A percentile compares a stretch with the other conserved stretches of the same genome.
Evolutionary conservation across 2,113 vertebrate genomes (phyloP).

Genomic region (Acrocephalus arundinaceus): DNA sequence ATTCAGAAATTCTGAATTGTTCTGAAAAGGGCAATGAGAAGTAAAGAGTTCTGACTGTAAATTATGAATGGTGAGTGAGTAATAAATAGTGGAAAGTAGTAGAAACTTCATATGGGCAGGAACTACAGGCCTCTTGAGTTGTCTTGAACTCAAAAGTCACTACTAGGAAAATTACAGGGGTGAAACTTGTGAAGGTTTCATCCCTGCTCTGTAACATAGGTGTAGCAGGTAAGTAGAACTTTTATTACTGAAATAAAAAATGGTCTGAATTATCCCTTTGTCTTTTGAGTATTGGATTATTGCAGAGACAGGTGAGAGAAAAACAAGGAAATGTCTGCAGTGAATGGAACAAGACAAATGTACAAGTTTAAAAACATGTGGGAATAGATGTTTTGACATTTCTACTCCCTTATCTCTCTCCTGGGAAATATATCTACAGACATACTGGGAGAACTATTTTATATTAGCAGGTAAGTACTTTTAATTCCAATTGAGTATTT

Average conservation of each 20-base stretch:
- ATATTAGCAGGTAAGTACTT: not conserved
- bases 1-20: not conserved
- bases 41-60: not conserved
- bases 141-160: not conserved
- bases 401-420: not conserved
- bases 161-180: not conserved
- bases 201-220: not conserved
- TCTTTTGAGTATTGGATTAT: not conserved
- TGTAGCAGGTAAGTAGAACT: not conserved
- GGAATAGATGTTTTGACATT: not conserved
- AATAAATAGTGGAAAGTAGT: not conserved
- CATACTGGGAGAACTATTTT: not conserved
- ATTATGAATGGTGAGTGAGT: not conserved
- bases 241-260: not conserved
- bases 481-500: not conserved
- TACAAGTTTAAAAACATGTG: not conserved
- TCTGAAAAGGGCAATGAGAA: not conserved
- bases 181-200: not conserved
- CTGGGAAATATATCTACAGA: not conserved
- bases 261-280: not conserved
- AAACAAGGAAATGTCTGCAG: not conserved
- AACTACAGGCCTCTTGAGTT: not conserved
- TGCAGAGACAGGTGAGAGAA: not conserved
- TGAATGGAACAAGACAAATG: not conserved
- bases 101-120: not conserved